Base-by-base conservation (phyloP, 2,888 invertebrate genomes). In the Abrostola triplasia region DNA sequence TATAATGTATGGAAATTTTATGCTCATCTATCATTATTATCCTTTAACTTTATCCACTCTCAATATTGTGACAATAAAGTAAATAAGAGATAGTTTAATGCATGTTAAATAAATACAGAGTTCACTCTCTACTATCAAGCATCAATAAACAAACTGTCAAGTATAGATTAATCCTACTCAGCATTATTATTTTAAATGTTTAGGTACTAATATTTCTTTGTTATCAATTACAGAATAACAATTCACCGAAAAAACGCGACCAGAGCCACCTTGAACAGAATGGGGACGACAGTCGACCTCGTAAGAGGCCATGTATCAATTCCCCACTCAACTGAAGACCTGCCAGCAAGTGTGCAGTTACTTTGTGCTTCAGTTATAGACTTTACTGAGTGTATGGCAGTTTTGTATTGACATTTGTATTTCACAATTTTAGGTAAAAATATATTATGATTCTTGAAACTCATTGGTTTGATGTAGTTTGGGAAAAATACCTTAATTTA, bases 211-310 rank as follows among this genome's bases (percentile, higher is more conserved):
- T 10, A 40, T 9, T 24, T 48, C 10, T 0, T 44, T 38, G n/a
- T 44, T 58, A 24, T 53, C 6, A 57, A 73, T 90, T 88, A 60
- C 88, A 95, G 95, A 88, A 94, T 70, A 91, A 96, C 92, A 95
- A 91, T 68, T 95, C 95, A 42, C 96, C 96, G 73, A 96, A 96
- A 84, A 96, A 96, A 87, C 92, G 96, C 70, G 96, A 96, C 69
- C 93, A 93, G 70, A 95, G 92, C 79, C 92, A 92, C 70, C 83
- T 93, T 60, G 94, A 94, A 71, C 95, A 95, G 73, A 96, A 96
- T 64, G 95, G 96, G 41, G 94, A 95, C n/a, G 95, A 95, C 41
- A 92, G 89, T 55, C 88, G 95, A 74, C 95, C 95, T 10, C 95
- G 95, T 83, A 96, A 96, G 87, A 95, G 96, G 90, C 95, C 95